phyloP scores from a whole-genome alignment of 2,888 invertebrate species.

The Dendrolimus houi region DNA sequence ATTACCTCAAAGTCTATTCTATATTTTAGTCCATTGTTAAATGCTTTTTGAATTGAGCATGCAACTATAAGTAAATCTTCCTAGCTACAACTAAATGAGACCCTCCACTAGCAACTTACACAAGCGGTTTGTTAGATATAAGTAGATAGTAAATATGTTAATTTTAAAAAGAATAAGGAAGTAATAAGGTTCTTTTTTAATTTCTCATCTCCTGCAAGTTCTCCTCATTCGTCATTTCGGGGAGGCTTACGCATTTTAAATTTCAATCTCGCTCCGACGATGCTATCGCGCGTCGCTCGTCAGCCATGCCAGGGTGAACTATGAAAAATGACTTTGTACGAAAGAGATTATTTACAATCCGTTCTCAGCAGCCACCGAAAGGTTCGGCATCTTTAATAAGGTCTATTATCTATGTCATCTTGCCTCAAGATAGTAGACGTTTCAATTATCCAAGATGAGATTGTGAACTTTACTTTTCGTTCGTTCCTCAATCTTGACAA shows the following conservation, averaged over 20 bases:
- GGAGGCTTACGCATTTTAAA: conserved; percentile 42
- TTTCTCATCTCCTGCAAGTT: conserved; percentile 25
- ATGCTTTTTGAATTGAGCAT: too few relatives aligned
- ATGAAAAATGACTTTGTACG: conserved; percentile 44
- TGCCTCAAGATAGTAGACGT: conserved; percentile 40
- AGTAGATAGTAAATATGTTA: too few relatives aligned
- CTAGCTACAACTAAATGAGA: conserved; percentile 1
- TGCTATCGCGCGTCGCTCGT: conserved; percentile 37
- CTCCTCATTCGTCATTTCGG: conserved; percentile 32
- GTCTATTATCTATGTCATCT: conserved; percentile 53
- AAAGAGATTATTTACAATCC: conserved; percentile 59
- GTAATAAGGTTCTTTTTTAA: conserved; percentile 16
- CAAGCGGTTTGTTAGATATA: too few relatives aligned
- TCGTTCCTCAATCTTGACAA: too few relatives aligned
- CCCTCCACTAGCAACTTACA: too few relatives aligned
- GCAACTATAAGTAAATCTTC: neutral
- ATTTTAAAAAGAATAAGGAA: neutral
- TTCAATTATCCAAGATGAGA: conserved; percentile 48
- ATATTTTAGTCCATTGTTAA: too few relatives aligned
- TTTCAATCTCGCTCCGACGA: conserved; percentile 42
- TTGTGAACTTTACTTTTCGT: conserved; percentile 20
- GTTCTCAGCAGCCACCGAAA: conserved; percentile 35
- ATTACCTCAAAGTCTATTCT: too few relatives aligned
- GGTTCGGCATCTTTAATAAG: conserved; percentile 63
- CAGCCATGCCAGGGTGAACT: conserved; percentile 33